Evolutionary conservation across 2,797 vertebrate genomes (phyloP).

Genomic region (Hipposideros larvatus): DNA sequence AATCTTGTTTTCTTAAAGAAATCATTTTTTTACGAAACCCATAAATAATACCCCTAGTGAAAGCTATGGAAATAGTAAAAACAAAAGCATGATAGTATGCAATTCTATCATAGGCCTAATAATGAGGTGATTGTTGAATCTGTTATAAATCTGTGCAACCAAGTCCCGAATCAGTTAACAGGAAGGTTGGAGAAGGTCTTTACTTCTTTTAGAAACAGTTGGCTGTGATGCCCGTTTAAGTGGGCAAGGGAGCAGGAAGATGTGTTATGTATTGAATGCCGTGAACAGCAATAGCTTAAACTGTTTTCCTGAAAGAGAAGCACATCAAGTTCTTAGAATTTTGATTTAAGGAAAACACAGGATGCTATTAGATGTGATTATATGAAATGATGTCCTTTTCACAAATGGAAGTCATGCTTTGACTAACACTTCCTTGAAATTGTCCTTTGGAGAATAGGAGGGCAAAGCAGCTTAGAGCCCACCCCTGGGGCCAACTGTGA

Average conservation of each 20-base stretch:
- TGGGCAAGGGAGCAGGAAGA: background rate
- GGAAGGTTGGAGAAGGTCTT: background rate
- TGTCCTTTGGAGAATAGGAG: background rate
- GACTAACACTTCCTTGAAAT: background rate
- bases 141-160: background rate
- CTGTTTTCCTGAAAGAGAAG: background rate
- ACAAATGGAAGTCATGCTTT: background rate
- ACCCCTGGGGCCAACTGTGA: background rate
- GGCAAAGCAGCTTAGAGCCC: background rate
- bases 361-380: background rate
- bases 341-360: background rate
- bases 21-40: background rate
- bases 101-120: background rate
- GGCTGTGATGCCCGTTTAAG: accelerated
- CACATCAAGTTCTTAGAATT: background rate
- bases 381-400: background rate
- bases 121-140: background rate
- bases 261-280: background rate
- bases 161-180: background rate
- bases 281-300: background rate
- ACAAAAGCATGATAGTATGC: background rate
- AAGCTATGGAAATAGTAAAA: background rate
- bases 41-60: background rate
- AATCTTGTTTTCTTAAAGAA: background rate
- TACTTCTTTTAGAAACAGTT: background rate